Evolutionary conservation across 2,113 vertebrate genomes (phyloP), one percentile per base, ranked within the genome.

Genomic region (Bambusicola thoracicus): DNA sequence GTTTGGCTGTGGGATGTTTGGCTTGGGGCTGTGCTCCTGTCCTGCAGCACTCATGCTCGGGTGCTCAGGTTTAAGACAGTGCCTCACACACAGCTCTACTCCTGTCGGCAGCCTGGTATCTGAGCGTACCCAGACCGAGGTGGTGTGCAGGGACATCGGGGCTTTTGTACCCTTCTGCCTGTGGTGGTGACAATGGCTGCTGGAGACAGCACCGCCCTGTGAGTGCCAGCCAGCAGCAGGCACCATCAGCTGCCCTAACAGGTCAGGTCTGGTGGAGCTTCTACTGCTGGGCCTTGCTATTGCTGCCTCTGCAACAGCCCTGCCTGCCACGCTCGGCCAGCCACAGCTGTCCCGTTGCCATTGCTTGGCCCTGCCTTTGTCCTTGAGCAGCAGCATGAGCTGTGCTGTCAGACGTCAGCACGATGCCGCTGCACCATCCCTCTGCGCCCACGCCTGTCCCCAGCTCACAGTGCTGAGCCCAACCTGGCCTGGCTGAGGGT

Each of bases 381-480:
- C 86, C 70, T 87, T 82, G 80, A 79, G 70, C 86, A 7, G 78
- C 10, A 30, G n/a, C 29, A 0, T 38, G 58, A 75, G 83, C 68
- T 44, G 59, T 86, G 77, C 92, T 81, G 30, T 68, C 79, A 72
- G 75, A 85, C 73, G 59, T 65, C 95, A 84, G 85, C 78, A 29
- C 0, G 1, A 49, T 49, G 49, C 87, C 81, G 82, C 79, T 59
- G 75, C 8, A 3, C 82, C 75, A 70, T 48, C 70, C 78, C 75
- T 62, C 79, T 66, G 59, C 58, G 59, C 44, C 74, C 29, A n/a
- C 69, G 46, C 56, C 65, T 38, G 48, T 27, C 69, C 41, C 53
- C 48, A 65, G 74, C 43, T 93, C 38, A 36, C 7, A 10, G 2
- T 19, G 65, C 81, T 46, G 68, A 91, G 29, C 29, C 86, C 67